Evolutionary conservation across 2,888 invertebrate species (phyloP).

Genomic region (Hedychridium roseum): DNA sequence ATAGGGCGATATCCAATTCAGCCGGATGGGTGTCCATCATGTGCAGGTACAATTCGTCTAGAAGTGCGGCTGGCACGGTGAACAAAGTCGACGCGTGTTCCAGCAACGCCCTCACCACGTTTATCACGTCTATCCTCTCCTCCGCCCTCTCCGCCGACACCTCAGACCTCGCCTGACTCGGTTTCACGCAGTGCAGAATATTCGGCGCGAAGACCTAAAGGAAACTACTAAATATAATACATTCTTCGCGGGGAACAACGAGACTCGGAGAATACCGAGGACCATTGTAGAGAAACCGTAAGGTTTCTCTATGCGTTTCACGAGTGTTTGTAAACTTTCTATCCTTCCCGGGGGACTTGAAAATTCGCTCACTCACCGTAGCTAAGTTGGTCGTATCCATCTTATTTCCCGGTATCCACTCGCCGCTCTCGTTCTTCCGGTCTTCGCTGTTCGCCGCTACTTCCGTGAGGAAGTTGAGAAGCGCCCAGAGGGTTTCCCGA

Average conservation of each 20-base stretch:
- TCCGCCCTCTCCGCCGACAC: constrained; percentile 75
- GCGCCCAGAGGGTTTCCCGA: constrained; percentile 85
- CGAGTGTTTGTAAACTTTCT: no score
- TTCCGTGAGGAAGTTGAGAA: constrained; percentile 82
- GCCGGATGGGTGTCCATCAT: constrained; percentile 87
- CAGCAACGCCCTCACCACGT: constrained; percentile 82
- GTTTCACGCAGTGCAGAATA: constrained; percentile 82
- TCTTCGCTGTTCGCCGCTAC: constrained; percentile 80
- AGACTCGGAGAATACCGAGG: no score
- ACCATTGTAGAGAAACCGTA: no score
- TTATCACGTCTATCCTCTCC: constrained; percentile 88
- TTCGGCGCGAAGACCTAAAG: constrained; percentile 86
- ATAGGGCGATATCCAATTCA: constrained; percentile 71
- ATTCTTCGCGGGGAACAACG: constrained; percentile 1
- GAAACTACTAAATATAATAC: background rate
- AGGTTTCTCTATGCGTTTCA: no score
- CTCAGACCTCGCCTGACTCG: constrained; percentile 66
- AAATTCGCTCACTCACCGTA: constrained; percentile 64
- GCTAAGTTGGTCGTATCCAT: constrained; percentile 94
- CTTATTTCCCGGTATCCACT: constrained; percentile 80
- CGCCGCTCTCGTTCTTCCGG: constrained; percentile 68
- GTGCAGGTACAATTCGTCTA: constrained; percentile 87
- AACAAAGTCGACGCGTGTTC: constrained; percentile 78
- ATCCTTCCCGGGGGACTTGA: background rate
- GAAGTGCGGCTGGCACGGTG: constrained; percentile 79